Conservation (phyloP, 2,888 invertebrate genomes). For the Drosophila flavopinicola region DNA sequence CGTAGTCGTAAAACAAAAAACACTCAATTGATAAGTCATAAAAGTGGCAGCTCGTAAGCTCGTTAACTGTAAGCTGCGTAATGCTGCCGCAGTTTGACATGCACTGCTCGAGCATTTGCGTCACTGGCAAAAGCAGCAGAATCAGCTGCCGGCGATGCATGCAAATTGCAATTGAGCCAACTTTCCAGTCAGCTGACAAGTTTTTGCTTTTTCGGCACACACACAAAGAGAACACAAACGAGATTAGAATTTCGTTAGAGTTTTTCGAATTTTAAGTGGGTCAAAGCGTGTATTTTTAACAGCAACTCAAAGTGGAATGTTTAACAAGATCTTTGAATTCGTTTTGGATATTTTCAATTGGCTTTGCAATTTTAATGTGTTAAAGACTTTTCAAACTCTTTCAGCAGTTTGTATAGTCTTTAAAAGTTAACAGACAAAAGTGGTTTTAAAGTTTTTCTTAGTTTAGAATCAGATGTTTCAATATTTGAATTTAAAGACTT, state of each 20-base stretch:
- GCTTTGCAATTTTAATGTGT: too few relatives aligned
- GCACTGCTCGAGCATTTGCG: conserved; percentile 52
- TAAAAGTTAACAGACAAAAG: too few relatives aligned
- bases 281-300: conserved; percentile 23
- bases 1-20: conserved; percentile 12
- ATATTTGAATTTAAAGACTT: too few relatives aligned
- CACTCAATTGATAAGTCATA: conserved; percentile 54
- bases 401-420: too few relatives aligned
- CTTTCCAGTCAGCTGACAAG: conserved; percentile 48
- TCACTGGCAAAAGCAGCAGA: conserved; percentile 31
- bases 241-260: conserved; percentile 17
- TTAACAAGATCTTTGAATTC: neutral
- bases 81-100: conserved; percentile 48
- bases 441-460: too few relatives aligned
- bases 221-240: conserved; percentile 7
- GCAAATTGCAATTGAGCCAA: conserved; percentile 54
- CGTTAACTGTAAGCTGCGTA: neutral
- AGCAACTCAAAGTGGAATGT: neutral
- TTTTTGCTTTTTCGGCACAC: conserved; percentile 3
- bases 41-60: conserved; percentile 7
- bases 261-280: conserved; percentile 25
- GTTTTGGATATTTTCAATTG: too few relatives aligned
- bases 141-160: conserved; percentile 40
- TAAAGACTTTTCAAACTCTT: too few relatives aligned
- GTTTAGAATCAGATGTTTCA: too few relatives aligned